Evolutionary conservation across 2,888 invertebrate genomes (phyloP).

Genomic region (Furcula furcula): DNA sequence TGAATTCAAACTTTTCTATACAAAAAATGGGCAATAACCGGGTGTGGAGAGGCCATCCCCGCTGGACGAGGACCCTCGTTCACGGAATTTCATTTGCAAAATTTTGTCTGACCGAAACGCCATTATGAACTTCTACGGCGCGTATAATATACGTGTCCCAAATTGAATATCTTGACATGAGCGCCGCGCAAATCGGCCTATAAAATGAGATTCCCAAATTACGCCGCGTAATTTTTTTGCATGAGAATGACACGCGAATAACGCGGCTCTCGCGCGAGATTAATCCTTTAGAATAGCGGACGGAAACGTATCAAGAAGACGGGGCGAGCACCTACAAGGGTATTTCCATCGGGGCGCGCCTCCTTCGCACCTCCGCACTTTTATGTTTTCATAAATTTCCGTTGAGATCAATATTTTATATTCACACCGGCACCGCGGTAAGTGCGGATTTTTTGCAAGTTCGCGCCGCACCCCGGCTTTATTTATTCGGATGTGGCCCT

Average conservation of each 20-base stretch:
- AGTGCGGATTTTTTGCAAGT: constrained; percentile 60
- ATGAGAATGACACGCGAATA: constrained; percentile 32
- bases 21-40: constrained; percentile 65
- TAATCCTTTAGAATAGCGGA: constrained; percentile 36
- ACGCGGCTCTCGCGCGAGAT: constrained; percentile 33
- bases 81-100: constrained; percentile 65
- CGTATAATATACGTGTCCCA: constrained; percentile 38
- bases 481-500: constrained; percentile 61
- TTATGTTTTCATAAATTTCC: constrained; percentile 79
- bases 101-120: constrained; percentile 51
- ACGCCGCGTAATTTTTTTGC: constrained; percentile 32
- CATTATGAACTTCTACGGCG: constrained; percentile 43
- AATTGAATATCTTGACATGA: constrained; percentile 39
- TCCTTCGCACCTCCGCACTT: constrained; percentile 64
- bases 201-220: constrained; percentile 33
- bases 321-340: constrained; percentile 46
- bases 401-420: constrained; percentile 77
- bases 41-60: constrained; percentile 46
- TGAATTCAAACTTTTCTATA: constrained; percentile 63
- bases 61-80: constrained; percentile 45
- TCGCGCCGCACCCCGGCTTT: constrained; percentile 48
- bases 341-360: constrained; percentile 36
- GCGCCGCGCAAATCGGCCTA: constrained; percentile 21
- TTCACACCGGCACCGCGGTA: constrained; percentile 58
- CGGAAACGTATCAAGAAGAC: constrained; percentile 37